Conservation (phyloP, 2,113 vertebrate species). For the Sorex fumeus region DNA sequence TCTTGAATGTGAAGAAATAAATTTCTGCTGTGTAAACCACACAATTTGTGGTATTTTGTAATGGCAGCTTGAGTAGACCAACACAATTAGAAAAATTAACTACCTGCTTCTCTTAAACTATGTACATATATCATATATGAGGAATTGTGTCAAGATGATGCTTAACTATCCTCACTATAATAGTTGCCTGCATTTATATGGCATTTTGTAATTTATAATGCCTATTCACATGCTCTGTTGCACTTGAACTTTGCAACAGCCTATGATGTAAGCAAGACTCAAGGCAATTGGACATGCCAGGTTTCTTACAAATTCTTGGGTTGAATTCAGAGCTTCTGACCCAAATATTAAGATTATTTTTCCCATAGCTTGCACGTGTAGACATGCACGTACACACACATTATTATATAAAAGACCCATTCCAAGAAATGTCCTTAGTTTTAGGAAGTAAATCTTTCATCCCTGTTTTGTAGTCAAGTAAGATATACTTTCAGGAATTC, state of each 20-base stretch:
- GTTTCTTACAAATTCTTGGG: constrained; percentile 27
- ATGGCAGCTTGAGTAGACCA: neutral
- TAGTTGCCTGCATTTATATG: constrained; percentile 21
- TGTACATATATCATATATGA: constrained; percentile 7
- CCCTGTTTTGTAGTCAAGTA: constrained; percentile 24
- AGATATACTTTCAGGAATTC: constrained; percentile 29
- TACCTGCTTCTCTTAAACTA: constrained; percentile 54
- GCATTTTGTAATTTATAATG: constrained; percentile 57
- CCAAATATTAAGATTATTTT: constrained; percentile 46
- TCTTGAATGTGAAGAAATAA: constrained; percentile 50
- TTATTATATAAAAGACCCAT: constrained; percentile 27
- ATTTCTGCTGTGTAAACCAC: constrained; percentile 41
- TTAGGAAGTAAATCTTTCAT: constrained; percentile 32
- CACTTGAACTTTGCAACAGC: constrained; percentile 58
- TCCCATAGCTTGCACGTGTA: neutral
- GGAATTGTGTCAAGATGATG: constrained; percentile 48
- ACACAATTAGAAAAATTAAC: constrained; percentile 30
- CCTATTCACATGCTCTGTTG: constrained; percentile 43
- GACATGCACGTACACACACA: neutral
- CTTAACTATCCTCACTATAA: constrained; percentile 46
- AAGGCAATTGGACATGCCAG: constrained; percentile 12
- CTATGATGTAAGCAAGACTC: constrained; percentile 42
- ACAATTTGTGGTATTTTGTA: constrained; percentile 6
- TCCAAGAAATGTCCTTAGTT: constrained; percentile 31
- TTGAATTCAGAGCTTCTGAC: constrained; percentile 32